Conservation (phyloP, 1,140 invertebrate genomes). For the Drosophila prosaltans region DNA sequence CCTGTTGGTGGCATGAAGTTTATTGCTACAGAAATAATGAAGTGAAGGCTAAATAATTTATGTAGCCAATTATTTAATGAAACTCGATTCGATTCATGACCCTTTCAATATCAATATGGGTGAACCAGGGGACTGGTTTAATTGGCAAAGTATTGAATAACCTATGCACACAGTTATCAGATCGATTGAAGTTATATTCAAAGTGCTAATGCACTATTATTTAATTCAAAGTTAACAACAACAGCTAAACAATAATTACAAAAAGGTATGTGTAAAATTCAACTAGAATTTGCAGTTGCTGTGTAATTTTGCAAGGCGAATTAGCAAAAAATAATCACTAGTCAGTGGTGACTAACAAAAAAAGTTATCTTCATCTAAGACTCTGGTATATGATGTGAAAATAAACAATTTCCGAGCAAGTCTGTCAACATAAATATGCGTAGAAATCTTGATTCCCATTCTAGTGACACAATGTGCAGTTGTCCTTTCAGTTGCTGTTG, state of each 20-base stretch:
- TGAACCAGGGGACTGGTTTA: neutral
- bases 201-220: neutral
- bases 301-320: neutral
- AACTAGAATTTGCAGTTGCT: too few species aligned
- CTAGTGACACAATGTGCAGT: conserved; percentile 15
- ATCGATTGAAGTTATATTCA: neutral
- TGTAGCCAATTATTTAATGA: conserved; percentile 60
- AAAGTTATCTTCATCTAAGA: neutral
- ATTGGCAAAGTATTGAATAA: conserved; percentile 4
- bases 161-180: neutral
- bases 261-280: too few species aligned
- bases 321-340: neutral
- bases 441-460: conserved; percentile 14
- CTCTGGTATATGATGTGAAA: neutral
- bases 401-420: conserved; percentile 6
- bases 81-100: conserved; percentile 36
- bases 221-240: neutral
- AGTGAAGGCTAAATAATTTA: conserved; percentile 58
- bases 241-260: too few species aligned
- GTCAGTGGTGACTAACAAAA: neutral
- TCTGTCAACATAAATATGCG: conserved; percentile 16
- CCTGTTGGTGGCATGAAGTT: conserved; percentile 41
- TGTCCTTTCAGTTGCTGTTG: conserved; percentile 13
- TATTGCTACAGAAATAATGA: conserved; percentile 64
- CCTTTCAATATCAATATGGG: neutral